These are phyloP conservation scores for Brachionus manjavacas DNA, from an alignment of 1,140 invertebrate genomes.

Conservation along the genomic window DNA sequence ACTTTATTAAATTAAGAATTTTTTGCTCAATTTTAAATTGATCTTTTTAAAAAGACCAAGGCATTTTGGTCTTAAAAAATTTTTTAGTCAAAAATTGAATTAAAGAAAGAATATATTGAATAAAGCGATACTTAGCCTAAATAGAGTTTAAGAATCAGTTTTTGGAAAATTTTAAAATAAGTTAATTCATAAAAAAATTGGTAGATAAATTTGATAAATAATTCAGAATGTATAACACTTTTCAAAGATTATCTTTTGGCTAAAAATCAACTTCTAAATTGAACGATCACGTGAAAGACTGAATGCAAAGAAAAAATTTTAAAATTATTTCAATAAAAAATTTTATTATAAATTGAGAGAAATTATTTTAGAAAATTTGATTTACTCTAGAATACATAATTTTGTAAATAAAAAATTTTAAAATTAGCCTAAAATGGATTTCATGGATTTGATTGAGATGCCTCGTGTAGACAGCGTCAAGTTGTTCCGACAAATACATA, in stretches of 20 bases:
- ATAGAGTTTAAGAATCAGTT: no score
- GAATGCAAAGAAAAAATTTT: background rate
- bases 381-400: background rate
- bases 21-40: no score
- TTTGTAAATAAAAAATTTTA: background rate
- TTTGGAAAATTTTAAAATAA: no score
- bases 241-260: background rate
- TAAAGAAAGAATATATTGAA: no score
- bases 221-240: no score
- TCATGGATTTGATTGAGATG: constrained; percentile 40
- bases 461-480: constrained; percentile 27
- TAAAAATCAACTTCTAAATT: background rate
- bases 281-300: constrained; percentile 2
- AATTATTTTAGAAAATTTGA: background rate
- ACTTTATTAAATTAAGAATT: no score
- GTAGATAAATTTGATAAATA: no score
- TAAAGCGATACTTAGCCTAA: no score
- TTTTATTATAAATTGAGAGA: background rate
- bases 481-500: background rate
- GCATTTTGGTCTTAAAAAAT: no score
- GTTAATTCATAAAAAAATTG: no score
- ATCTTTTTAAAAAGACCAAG: no score
- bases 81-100: no score
- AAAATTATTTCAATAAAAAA: background rate
- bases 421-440: constrained; percentile 2